Evolutionary conservation across 2,888 invertebrate genomes (phyloP), one percentile per base, ranked within the genome.

Genomic region (Anthophora plumipes): DNA sequence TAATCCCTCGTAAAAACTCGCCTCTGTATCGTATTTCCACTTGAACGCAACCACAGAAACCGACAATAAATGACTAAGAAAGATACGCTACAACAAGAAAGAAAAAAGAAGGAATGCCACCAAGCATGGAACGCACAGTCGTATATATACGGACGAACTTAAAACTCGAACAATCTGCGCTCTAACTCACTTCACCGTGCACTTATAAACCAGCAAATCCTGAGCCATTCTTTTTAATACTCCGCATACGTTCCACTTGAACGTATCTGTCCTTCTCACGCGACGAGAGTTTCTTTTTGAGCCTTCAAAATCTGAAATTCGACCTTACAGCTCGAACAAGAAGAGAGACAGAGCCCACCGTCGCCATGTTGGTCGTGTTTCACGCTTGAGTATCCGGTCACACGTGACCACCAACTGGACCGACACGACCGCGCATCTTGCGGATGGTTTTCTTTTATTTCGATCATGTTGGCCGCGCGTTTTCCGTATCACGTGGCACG

Each of bases 401-500:
- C 60, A 48, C 37, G 48, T 50, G 48, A 48, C 59, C 60, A 69
- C 48, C 48, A 17, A 14, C 20, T 17, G 12, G 22, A 60, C n/a
- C 43, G 12, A 48, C 46, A 12, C 4, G 50, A 43, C 50, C 63
- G 8, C 59, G 11, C 70, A 5, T 74, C 76, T 37, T 8, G n/a
- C 1, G 12, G 20, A 37, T 50, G 54, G 59, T 77, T 74, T 77
- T 55, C 80, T 68, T 74, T 80, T 77, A 74, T 80, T 83, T 64
- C 63, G 57, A 57, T 11, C 59, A 48, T 68, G 57, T 22, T 54
- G 61, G 25, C 55, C 54, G 37, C 77, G 67, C 71, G 74, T 73
- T 83, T 83, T 83, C 83, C 72, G 80, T 76, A 77, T 83, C 83
- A 72, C 76, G 70, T 72, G 69, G 68, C 77, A 72, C 63, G 54